phyloP scores from a whole-genome alignment of 2,113 vertebrate genomes.

The Dinomys branickii region DNA sequence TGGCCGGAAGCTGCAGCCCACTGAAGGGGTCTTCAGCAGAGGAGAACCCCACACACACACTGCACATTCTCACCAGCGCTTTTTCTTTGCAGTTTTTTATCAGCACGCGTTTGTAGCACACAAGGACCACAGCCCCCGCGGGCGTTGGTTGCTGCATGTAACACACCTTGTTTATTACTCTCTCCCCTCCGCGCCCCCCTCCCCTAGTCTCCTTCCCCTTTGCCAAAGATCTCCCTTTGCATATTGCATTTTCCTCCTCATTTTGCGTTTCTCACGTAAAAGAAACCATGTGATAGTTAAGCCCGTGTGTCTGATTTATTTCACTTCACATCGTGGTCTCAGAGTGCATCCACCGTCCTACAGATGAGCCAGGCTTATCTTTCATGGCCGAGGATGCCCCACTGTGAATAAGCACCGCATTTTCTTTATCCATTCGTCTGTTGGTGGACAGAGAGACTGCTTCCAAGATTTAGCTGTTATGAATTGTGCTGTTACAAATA shows the following conservation, averaged over 20 bases:
- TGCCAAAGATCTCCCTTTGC: neutral
- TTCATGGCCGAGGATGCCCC: neutral
- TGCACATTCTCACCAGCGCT: neutral
- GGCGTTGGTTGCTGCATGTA: neutral
- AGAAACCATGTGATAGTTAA: neutral
- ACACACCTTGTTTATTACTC: neutral
- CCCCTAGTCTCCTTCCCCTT: neutral
- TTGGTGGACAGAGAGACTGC: neutral
- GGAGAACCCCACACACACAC: neutral
- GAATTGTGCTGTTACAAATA: neutral
- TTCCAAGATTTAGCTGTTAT: neutral
- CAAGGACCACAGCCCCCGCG: neutral
- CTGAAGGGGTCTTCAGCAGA: neutral
- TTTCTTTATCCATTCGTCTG: neutral
- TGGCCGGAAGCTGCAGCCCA: neutral
- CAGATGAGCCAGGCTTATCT: neutral
- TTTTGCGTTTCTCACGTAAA: neutral
- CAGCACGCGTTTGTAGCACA: neutral
- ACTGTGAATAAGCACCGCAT: neutral
- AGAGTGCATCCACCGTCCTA: neutral
- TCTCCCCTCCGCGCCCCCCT: neutral
- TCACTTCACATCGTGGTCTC: neutral
- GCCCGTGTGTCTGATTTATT: neutral
- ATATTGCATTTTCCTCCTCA: neutral
- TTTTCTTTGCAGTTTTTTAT: neutral